Base-by-base conservation (phyloP, 2,113 vertebrate genomes). In the Gasterosteus nipponicus region DNA sequence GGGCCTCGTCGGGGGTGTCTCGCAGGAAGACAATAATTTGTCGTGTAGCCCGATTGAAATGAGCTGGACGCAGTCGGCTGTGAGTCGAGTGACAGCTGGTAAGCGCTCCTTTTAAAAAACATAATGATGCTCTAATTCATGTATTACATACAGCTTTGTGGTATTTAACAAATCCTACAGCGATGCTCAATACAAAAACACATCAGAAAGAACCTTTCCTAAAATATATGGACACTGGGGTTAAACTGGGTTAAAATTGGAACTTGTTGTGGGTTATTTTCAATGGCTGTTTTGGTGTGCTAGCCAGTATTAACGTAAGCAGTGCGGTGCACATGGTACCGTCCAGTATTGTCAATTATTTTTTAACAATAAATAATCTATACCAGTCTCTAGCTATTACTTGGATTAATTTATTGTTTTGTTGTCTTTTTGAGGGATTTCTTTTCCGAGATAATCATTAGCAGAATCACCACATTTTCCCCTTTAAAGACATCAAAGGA, bases 1-100 rank as follows among this genome's bases (percentile, higher is more conserved):
- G 47, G 57, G 69, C 66, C 78, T 86, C 58, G 53, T 80, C 85
- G 49, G 74, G 86, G 69, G 69, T 69, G 85, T 91, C 90, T 73
- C 78, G 80, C 80, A 90, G 92, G 93, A 94, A 93, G 91, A 91
- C 87, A 92, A 92, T 92, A 77, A 94, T 94, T 93, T 94, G 93
- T 94, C 89, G 89, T 38, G 70, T 91, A 91, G 91, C 86, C 83
- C n/a, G 66, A 84, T 47, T 89, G 88, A 92, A 93, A 92, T 81
- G 85, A 90, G 87, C 85, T 88, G 79, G 74, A 63, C 3, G 53
- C 60, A 46, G 58, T 33, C 9, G 63, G 80, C 74, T 70, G 58
- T 69, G 64, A 75, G 46, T 69, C 65, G 69, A 83, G 79, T 29
- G 74, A 85, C 70, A 68, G 70, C 46, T 18, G 2, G 51, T 58